Base-by-base conservation (phyloP, 1,140 invertebrate genomes). In the Pachypeltis micranthus region DNA sequence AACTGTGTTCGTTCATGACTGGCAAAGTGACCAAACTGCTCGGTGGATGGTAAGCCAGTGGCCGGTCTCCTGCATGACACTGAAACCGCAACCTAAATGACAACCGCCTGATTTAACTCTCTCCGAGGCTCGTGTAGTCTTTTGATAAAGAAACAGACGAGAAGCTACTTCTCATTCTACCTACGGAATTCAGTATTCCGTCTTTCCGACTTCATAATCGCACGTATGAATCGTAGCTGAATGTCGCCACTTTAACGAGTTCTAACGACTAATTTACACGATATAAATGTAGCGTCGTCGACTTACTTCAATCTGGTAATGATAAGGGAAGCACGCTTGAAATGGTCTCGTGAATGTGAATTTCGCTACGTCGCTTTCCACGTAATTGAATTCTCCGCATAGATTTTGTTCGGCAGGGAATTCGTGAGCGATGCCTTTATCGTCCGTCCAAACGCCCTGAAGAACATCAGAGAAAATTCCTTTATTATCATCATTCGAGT, bases 251-350 rank as follows among this genome's bases (percentile, higher is more conserved):
- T 39, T 10, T 7, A 16, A 39, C 7, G 31, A 16, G 31, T 39
- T 10, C 31, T 16, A 10, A 39, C 31, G 16, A 10, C 7, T 39
- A 39, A 10, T 39, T 7, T 39, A 16, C 55, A 1, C n/a, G 25
- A 39, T 39, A 39, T 39, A n/a, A n/a, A n/a, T n/a, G n/a, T n/a
- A n/a, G n/a, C n/a, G n/a, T 39, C 16, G 58, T 66, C 31, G 44
- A 68, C 74, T 78, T 75, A 88, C 88, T 76, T 93, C 86, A 61
- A 98, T 87, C 1, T 89, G 73, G 69, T 97, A 93, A 76, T 98
- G 94, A 21, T 86, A 74, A 12, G 81, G 74, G 73, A 98, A 93
- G 71, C 95, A 98, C 3, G 94, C 97, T 66, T 94, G 88, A 70
- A 96, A 96, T 71, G 85, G 83, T 61, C 93, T 78, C 2, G 81